Evolutionary conservation across 2,888 invertebrate genomes (phyloP), one percentile per base, ranked within the genome.

Genomic region (Slavum lentiscoides): DNA sequence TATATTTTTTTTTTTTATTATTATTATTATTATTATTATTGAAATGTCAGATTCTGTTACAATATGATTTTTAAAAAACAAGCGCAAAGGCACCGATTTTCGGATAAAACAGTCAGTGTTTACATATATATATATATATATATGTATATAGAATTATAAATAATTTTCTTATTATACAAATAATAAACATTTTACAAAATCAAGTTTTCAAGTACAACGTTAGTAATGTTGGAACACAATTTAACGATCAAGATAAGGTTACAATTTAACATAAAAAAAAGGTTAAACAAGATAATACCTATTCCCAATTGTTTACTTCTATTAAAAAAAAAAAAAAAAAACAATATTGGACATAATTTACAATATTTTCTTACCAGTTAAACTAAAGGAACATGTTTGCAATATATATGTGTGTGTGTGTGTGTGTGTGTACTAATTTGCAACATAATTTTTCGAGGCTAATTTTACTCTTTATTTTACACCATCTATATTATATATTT

Each of bases 121-220:
- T 39, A 80, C 70, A 75, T 69, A 30, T 4, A 4, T 30, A 30
- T 30, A 30, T 30, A 30, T 30, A 30, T 30, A 30, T 30, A 30
- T 30, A 30, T 30, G 30, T 30, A 30, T 30, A 75, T 75, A 75
- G 43, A 68, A 76, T 76, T 76, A 76, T 76, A 76, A 76, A 76
- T 76, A 76, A 49, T 76, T 59, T 67, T 68, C 67, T 76, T 76
- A 68, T 59, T n/a, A 8, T 59, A 77, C 53, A 70, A 68, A 70
- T 77, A 77, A 80, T 76, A 76, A 77, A 80, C 64, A 80, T 80
- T 72, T 80, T 80, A 80, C 80, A 80, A 80, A 80, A 80, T 80
- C 80, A 53, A 70, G 72, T 72, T 72, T 80, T 70, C 70, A 72
- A 80, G 70, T 80, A 80, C 80, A 80, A 80, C 70, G 80, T 80